Evolutionary conservation across 1,140 invertebrate species (phyloP).

Genomic region (Neotoxoptera formosana): DNA sequence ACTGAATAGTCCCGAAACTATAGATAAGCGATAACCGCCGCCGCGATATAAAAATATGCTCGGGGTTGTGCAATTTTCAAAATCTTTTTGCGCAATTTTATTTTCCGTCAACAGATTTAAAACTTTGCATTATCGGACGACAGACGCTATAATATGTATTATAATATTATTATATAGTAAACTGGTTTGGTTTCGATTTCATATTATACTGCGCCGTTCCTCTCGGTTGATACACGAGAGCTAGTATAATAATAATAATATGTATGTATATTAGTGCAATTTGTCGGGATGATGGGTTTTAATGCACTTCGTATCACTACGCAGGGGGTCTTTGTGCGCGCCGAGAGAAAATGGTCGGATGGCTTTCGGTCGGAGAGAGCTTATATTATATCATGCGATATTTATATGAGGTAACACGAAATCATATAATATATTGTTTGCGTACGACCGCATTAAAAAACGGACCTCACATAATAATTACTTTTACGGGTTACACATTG

Average conservation of each 20-base stretch:
- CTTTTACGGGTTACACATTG: conserved; percentile 27
- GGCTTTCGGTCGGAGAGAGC: conserved; percentile 33
- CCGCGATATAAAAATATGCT: neutral
- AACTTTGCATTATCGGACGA: conserved; percentile 9
- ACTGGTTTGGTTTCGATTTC: conserved; percentile 53
- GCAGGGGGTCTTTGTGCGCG: conserved; percentile 48
- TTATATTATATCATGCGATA: neutral
- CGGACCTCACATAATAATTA: conserved; percentile 39
- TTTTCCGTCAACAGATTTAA: neutral
- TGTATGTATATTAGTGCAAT: conserved; percentile 29
- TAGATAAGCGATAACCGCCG: neutral
- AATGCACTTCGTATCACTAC: conserved; percentile 51
- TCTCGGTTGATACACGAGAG: neutral
- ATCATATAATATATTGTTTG: conserved; percentile 56
- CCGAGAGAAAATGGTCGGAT: neutral
- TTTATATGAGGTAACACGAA: conserved; percentile 44
- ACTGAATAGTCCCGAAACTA: neutral
- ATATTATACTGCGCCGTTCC: neutral
- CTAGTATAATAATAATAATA: neutral
- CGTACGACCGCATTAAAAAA: conserved; percentile 48
- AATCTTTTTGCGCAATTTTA: conserved; percentile 39
- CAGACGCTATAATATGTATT: too few species aligned
- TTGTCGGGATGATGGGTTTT: conserved; percentile 51
- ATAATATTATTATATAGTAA: neutral
- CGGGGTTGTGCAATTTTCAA: neutral